Percentiles rank a stretch among this genome's conserved stretches.
Evolutionary conservation across 2,888 invertebrate species (phyloP).

Genomic region (Mesoligia furuncula): DNA sequence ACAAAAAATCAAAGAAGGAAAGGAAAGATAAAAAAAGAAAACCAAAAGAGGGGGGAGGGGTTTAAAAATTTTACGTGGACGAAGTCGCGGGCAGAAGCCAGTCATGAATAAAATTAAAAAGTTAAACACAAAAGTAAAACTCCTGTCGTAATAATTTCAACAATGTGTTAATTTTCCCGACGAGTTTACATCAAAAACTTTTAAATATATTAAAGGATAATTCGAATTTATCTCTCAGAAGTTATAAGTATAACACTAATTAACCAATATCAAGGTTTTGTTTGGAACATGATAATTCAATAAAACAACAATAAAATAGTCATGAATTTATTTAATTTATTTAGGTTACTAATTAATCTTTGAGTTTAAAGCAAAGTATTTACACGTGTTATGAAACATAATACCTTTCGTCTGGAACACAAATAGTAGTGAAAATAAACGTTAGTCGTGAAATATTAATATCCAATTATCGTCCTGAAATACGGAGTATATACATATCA

Average conservation of each 20-base stretch:
- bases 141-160: constrained; percentile 17
- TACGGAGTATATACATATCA: not conserved
- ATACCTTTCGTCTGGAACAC: constrained; percentile 26
- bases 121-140: constrained; percentile 1
- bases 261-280: constrained; percentile 40
- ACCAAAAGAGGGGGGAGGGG: no score
- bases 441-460: constrained; percentile 35
- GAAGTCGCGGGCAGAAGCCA: no score
- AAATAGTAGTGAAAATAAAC: constrained; percentile 27
- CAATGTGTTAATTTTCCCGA: constrained; percentile 51
- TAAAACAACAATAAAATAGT: constrained; percentile 26
- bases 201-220: constrained; percentile 44
- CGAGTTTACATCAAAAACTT: constrained; percentile 47
- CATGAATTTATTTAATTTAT: constrained; percentile 14
- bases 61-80: no score
- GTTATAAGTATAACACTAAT: constrained; percentile 40
- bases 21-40: no score
- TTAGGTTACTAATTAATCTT: constrained; percentile 17
- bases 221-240: constrained; percentile 37
- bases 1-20: no score
- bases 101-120: not conserved
- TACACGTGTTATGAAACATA: constrained; percentile 12
- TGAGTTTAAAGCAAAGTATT: not conserved
- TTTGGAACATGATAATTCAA: constrained; percentile 49
- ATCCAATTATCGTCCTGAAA: constrained; percentile 11